Evolutionary conservation across 1,140 invertebrate genomes (phyloP), one percentile per base, ranked within the genome.

Genomic region (Panulirus ornatus): DNA sequence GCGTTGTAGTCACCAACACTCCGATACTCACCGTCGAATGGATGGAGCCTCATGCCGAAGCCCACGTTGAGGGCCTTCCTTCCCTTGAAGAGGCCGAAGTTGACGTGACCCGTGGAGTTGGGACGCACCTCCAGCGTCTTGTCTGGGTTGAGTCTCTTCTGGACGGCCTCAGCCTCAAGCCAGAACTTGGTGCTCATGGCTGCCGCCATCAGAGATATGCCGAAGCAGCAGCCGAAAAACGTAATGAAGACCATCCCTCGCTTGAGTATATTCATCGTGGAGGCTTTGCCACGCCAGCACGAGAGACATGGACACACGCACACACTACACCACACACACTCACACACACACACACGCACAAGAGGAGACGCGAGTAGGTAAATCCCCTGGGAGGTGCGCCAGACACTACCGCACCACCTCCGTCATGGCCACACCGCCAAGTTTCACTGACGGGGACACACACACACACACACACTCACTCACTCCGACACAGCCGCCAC

Each of bases 161-260:
- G 94, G 73, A 95, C 95, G 1, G 97, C 97, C 88, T 94, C 95
- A 0, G 97, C 97, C 44, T 96, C 96, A 0, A 98, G 95, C 98
- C 98, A 99, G 92, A 97, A 96, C 92, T 97, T 96, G 0, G 97
- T 98, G 0, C 97, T 97, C 84, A 99, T 94, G 40, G 97, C 96
- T 16, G 97, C 97, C 19, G 97, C 96, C 1, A 98, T 95, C 66
- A 99, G 93, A 8, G 96, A 97, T 78, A 98, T 96, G 84, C 96
- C 96, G 76, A 97, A 93, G 93, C 97, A 96, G 85, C 97, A 97
- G 8, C 97, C 96, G 91, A 98, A 96, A 93, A 98, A 98, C 34
- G 97, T 98, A 83, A 97, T 96, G 93, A 98, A 98, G 58, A 98
- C 97, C 94, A 98, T 96, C 36, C 97, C 96, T 90, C 97, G 94